Percentiles rank a stretch among this genome's conserved stretches.
Evolutionary conservation across 1,140 invertebrate genomes (phyloP).

Genomic region (Pseudomyrmex flavicornis): DNA sequence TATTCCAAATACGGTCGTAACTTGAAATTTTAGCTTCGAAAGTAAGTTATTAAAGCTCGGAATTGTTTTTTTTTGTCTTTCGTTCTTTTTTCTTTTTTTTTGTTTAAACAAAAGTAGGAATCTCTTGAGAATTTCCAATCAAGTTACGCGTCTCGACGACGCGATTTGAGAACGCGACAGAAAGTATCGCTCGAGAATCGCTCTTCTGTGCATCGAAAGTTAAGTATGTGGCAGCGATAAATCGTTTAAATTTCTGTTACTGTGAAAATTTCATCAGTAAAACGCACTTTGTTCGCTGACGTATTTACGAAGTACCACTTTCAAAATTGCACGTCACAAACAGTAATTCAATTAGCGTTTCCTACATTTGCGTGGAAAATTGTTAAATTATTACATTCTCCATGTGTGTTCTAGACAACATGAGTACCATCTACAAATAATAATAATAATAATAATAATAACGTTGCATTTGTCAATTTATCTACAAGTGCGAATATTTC

Average conservation of each 20-base stretch:
- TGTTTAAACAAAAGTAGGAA: background rate
- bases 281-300: background rate
- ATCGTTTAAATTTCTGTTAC: conserved; percentile 15
- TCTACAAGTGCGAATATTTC: too few relatives aligned
- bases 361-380: background rate
- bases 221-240: background rate
- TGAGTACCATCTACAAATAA: too few relatives aligned
- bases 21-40: background rate
- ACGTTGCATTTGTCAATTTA: too few relatives aligned
- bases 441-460: too few relatives aligned
- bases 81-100: too few relatives aligned
- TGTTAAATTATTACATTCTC: background rate
- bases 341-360: background rate
- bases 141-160: background rate
- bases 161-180: background rate
- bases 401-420: too few relatives aligned
- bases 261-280: background rate
- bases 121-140: conserved; percentile 17
- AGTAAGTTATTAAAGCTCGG: conserved; percentile 15
- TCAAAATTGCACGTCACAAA: background rate
- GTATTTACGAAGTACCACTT: background rate
- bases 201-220: background rate
- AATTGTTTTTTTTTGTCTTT: too few relatives aligned
- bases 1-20: background rate
- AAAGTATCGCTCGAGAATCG: background rate